Percentiles rank a stretch among this genome's conserved stretches.
These are phyloP conservation scores for Myiopsitta monachus DNA, from an alignment of 2,113 vertebrate genomes.

Conservation along the genomic window DNA sequence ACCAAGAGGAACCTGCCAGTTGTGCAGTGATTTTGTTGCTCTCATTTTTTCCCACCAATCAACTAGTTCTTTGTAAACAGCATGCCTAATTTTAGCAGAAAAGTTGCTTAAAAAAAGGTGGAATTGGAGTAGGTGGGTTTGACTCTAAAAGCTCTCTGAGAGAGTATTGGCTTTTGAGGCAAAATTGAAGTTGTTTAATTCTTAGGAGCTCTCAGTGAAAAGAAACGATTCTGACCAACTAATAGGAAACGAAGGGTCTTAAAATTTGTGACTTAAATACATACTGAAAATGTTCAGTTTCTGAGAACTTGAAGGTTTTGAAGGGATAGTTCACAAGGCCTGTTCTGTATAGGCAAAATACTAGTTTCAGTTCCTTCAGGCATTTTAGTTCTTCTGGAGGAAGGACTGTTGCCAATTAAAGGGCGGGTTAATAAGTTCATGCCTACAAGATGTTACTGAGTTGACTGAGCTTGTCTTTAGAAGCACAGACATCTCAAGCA, in stretches of 20 bases:
- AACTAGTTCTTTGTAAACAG: neutral
- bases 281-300: neutral
- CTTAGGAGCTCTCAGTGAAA: neutral
- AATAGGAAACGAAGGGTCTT: neutral
- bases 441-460: constrained; percentile 30
- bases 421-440: constrained; percentile 48
- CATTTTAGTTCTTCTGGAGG: constrained; percentile 11
- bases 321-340: neutral
- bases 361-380: constrained; percentile 20
- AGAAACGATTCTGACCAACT: neutral
- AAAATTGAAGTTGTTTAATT: neutral
- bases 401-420: constrained; percentile 45
- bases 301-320: neutral
- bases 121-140: neutral
- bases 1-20: neutral
- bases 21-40: neutral
- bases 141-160: neutral
- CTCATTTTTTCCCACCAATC: neutral
- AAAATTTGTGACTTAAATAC: neutral
- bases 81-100: neutral
- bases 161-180: neutral
- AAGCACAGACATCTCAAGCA: neutral
- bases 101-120: neutral
- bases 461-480: constrained; percentile 51
- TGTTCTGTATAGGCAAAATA: constrained; percentile 18